Base-by-base conservation (phyloP, 2,797 vertebrate genomes). In the Sebastiscus tertius region DNA sequence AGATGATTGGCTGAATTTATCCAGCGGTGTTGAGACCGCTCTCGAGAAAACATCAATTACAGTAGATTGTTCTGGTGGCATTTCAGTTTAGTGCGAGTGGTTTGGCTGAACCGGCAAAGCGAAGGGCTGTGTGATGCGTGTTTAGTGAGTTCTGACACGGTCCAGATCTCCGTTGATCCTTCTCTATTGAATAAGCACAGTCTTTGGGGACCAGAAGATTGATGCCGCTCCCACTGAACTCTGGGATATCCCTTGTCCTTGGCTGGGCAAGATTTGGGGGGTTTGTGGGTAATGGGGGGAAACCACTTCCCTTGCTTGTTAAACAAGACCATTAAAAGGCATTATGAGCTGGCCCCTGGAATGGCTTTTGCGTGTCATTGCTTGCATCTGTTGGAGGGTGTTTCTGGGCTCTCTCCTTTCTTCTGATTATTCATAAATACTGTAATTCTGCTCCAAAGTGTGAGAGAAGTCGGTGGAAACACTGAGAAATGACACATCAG, bases 241-340 rank as follows among this genome's bases (percentile, higher is more conserved):
- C 88, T 94, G 93, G 93, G 93, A 95, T 93, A 94, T 95, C 94
- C 94, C 84, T 42, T 88, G 88, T 88, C 89, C 86, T 91, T 91
- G 89, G 87, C 85, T 42, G 82, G 88, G 85, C 82, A 89, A 81
- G 64, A 78, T 89, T 93, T 89, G 39, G 3, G 76, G 90, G 92
- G 91, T 86, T 95, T 94, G 93, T 81, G 94, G 95, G 93, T 93
- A 92, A 93, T 92, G 90, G 88, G 88, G 84, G 72, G 77, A 89
- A 94, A 95, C 94, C 94, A 94, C 94, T 95, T 95, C 93, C 95
- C 93, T 80, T 91, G 93, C 92, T 95, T 96, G 95, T 96, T 95
- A 95, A 95, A 95, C 93, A 94, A 85, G 91, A 90, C 90, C 93
- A 95, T 95, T 95, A 93, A 94, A 96, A 94, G 73, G 91, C 91